Base-by-base conservation (phyloP, 2,113 vertebrate genomes). In the Noturus placidus region DNA sequence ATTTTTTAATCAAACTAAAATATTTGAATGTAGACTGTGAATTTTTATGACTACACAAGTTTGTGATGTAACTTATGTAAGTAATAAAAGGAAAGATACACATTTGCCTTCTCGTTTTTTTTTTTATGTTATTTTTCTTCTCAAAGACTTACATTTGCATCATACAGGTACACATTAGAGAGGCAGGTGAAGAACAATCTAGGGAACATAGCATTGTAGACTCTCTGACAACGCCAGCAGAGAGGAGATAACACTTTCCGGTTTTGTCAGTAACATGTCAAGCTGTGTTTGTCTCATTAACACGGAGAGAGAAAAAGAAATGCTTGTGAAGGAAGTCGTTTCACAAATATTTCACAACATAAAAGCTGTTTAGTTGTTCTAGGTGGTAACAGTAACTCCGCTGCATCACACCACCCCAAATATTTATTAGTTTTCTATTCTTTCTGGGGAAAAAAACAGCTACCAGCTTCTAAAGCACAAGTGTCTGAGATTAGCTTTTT, bases 51-150 rank as follows among this genome's bases (percentile, higher is more conserved):
- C n/a, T 80, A 50, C 42, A 84, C 42, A 84, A 61, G 72, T 88
- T 79, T 88, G 87, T 88, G 87, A 88, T 63, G 74, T 88, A 78
- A 84, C 70, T 88, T 88, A 83, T 88, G 56, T 54, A 84, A 84
- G 30, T 27, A 83, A 88, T 88, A 84, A 88, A 88, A 84, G 20
- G 20, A 42, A 63, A 72, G 67, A 87, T 17, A 67, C 15, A 38
- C 19, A 67, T 33, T 54, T 20, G 4, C 4, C 30, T n/a, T 15
- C 6, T 22, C 8, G 46, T 52, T 33, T n/a, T 77, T 19, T 13
- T 76, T 76, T 2, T 2, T 5, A 15, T 33, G 19, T 63, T 42
- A 35, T 33, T 52, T 8, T 54, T 52, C 19, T 35, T 50, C 3
- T 57, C 17, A 22, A 46, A 20, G 19, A 33, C 17, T 52, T 25